phyloP scores from a whole-genome alignment of 2,797 vertebrate species.

The Echeneis naucrates region DNA sequence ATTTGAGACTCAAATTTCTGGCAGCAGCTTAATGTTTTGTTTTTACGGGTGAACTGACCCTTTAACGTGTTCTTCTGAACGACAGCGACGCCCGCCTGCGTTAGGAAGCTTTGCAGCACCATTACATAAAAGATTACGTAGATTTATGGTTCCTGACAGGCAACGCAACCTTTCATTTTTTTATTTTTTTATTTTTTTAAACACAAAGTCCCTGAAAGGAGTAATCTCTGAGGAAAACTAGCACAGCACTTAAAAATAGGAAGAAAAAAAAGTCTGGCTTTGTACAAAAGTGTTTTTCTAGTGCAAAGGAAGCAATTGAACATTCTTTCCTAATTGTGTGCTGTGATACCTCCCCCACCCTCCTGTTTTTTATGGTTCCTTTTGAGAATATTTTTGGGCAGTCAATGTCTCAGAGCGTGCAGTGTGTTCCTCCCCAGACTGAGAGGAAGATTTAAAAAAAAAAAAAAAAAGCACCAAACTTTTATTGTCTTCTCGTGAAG shows the following conservation, averaged over 20 bases:
- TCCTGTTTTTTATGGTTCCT: neutral
- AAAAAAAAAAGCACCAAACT: constrained; percentile 55
- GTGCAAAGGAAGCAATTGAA: constrained; percentile 43
- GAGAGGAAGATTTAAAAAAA: constrained; percentile 31
- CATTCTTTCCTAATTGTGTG: constrained; percentile 33
- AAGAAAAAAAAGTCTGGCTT: constrained; percentile 13
- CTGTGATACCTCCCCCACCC: constrained; percentile 10
- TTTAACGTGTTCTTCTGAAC: constrained; percentile 25
- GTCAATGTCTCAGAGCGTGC: constrained; percentile 14
- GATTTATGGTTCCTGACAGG: constrained; percentile 34
- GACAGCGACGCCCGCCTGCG: neutral
- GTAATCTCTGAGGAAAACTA: constrained; percentile 4
- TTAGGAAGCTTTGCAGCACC: constrained; percentile 1
- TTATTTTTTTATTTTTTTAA: no score
- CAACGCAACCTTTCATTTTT: constrained; percentile 10
- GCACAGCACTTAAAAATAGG: constrained; percentile 33
- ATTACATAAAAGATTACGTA: constrained; percentile 33
- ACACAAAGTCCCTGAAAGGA: constrained; percentile 47
- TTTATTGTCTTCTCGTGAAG: constrained; percentile 9
- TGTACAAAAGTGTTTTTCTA: constrained; percentile 37
- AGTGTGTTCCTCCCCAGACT: constrained; percentile 24
- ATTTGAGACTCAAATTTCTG: neutral
- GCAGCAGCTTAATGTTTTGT: neutral
- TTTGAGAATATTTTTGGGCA: constrained; percentile 14
- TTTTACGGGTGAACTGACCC: constrained; percentile 25